These are phyloP conservation scores for Trachymyrmex cornetzi DNA, from an alignment of 1,140 invertebrate genomes.

Conservation along the genomic window DNA sequence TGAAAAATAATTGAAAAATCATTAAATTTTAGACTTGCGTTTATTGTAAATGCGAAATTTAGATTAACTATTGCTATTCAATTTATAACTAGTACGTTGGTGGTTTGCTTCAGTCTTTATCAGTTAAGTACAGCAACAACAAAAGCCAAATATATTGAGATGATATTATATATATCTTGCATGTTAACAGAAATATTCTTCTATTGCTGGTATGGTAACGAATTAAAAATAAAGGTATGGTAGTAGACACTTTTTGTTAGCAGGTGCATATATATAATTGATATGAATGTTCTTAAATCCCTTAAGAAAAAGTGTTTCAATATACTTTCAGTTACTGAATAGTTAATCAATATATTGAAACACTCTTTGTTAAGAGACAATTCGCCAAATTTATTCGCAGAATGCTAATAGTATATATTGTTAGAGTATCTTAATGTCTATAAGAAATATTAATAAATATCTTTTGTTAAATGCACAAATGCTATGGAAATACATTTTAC, in stretches of 20 bases:
- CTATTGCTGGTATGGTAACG: constrained; percentile 88
- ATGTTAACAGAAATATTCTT: constrained; percentile 82
- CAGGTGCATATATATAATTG: not conserved
- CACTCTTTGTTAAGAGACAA: not conserved
- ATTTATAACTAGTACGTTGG: constrained; percentile 45
- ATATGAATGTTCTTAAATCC: not conserved
- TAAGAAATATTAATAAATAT: not conserved
- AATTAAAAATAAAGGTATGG: constrained; percentile 80
- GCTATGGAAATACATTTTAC: not conserved
- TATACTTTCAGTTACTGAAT: too few species aligned
- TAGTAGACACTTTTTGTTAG: not conserved
- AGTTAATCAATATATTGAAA: too few species aligned
- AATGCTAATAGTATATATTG: not conserved
- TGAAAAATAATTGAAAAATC: constrained; percentile 22
- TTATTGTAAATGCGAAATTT: constrained; percentile 59
- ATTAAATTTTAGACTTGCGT: constrained; percentile 44
- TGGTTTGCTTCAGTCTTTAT: constrained; percentile 61
- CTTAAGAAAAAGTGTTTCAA: too few species aligned
- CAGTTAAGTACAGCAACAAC: constrained; percentile 76
- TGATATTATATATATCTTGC: constrained; percentile 52
- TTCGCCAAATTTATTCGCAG: not conserved
- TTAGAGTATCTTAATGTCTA: not conserved
- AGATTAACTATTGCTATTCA: constrained; percentile 53
- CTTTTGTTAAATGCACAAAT: too few species aligned
- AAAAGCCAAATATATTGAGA: constrained; percentile 77